Evolutionary conservation across 2,888 invertebrate species (phyloP), one percentile per base, ranked within the genome.

Genomic region (Drosophila barbarae): DNA sequence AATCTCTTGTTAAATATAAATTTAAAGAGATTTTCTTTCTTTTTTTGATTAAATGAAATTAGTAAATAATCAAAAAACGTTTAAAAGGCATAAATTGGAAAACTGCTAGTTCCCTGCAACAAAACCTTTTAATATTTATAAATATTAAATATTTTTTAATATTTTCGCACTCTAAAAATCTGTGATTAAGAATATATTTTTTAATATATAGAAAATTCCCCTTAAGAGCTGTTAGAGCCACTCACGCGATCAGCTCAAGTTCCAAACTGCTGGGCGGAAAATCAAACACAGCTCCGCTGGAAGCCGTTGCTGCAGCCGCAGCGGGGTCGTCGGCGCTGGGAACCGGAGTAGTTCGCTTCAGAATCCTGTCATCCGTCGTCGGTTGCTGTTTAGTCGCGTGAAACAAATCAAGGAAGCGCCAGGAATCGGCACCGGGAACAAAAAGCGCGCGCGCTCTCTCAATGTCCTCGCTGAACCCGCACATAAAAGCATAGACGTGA

Each of bases 381-480:
- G 74, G 80, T 84, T 79, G 77, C 77, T 84, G 71, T 82, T 82
- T 82, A 84, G 79, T 84, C 82, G 84, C 74, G 82, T 82, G 81
- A 77, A 84, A 76, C 81, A 84, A 84, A 76, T 84, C 70, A 76
- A 77, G 61, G 49, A 57, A 69, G 52, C 63, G 56, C 63, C 46
- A 41, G 61, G 51, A 68, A 23, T 57, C 69, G 42, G 65, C 64
- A 66, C 53, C 71, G 53, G 39, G 68, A 67, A 77, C 63, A 54
- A 34, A 44, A 30, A 41, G 32, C 32, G 35, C 30, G 12, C 42
- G 42, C 26, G 9, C 3, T 42, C 5, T 6, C 42, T 9, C n/a
- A 15, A 30, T 36, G 54, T 47, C 30, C 36, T 42, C 50, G 63
- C 60, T 59, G 56, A 74, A 66, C 73, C 65, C 77, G 64, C 69